Evolutionary conservation across 2,113 vertebrate genomes (phyloP).

Genomic region (Pachycephala philippinensis): DNA sequence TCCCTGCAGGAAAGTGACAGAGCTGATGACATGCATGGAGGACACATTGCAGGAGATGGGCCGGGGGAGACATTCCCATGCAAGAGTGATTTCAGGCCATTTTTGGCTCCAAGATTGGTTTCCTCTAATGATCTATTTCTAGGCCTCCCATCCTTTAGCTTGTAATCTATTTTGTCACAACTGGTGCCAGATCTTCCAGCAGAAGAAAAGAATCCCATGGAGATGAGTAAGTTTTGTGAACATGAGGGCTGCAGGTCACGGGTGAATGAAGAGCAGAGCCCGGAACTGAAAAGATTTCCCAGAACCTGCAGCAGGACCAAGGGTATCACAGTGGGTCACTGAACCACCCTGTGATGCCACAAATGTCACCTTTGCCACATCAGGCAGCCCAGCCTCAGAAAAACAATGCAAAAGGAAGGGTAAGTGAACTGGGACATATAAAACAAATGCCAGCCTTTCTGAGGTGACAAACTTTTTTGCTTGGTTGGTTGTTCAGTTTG

Average conservation of each 20-base stretch:
- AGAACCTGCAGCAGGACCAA: background rate
- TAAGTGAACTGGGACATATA: background rate
- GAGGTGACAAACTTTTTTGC: background rate
- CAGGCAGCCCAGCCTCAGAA: background rate
- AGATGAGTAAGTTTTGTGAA: background rate
- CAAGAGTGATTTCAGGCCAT: constrained; percentile 35
- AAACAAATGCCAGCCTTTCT: background rate
- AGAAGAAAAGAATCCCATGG: background rate
- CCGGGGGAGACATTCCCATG: constrained; percentile 49
- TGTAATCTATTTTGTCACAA: background rate
- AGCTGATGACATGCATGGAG: constrained; percentile 37
- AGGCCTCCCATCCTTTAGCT: background rate
- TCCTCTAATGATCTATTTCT: constrained; percentile 9
- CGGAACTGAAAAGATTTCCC: background rate
- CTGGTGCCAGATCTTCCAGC: background rate
- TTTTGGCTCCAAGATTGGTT: constrained; percentile 19
- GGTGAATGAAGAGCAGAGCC: background rate
- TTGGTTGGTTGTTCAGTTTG: background rate
- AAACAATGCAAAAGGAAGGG: background rate
- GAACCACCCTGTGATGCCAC: background rate
- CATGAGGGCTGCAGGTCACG: background rate
- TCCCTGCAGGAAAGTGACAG: constrained; percentile 61
- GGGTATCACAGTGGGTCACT: background rate
- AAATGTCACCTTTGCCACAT: background rate
- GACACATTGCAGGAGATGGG: constrained; percentile 44